Evolutionary conservation across 2,113 vertebrate species (phyloP), one percentile per base, ranked within the genome.

Genomic region (Gavia stellata): DNA sequence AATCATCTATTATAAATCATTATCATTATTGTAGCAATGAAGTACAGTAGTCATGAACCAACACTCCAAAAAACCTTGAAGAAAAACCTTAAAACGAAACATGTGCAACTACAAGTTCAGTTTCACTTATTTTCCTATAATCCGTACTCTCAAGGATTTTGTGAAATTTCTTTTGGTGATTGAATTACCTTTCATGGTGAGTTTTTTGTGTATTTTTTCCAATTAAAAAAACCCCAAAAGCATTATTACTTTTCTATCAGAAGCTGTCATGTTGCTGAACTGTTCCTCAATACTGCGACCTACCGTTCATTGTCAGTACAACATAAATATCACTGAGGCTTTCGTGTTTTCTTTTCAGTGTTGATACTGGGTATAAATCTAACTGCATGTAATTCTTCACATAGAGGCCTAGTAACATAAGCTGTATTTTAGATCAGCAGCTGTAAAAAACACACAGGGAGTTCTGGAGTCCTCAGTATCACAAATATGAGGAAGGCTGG

Each of bases 201-300:
- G 12, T 4, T 55, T 45, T 44, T 71, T 25, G 7, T 42, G 12
- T 7, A 1, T 5, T 66, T 55, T 71, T 53, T 24, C 17, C 31
- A 70, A 19, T 44, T 49, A 6, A 50, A 38, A 47, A 29, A 24
- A 9, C 18, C 12, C 15, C 45, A 53, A 21, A 38, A 2, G 26
- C 72, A 42, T 58, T 25, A 25, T 34, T 72, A 53, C 33, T 65
- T 84, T 72, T n/a, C 36, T 34, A 7, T 13, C 10, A 36, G 44
- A 49, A 85, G 34, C 26, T 6, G 7, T 50, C 17, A 10, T 2
- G 10, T 53, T 31, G 49, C 56, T 81, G 16, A 63, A 65, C 8
- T 12, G 38, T 34, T 94, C 55, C 80, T 92, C 84, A 84, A 20
- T n/a, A 65, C 95, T 92, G 95, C 87, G 65, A 67, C 89, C 94